Evolutionary conservation across 2,113 vertebrate genomes (phyloP).

Genomic region (Melozone crissalis): DNA sequence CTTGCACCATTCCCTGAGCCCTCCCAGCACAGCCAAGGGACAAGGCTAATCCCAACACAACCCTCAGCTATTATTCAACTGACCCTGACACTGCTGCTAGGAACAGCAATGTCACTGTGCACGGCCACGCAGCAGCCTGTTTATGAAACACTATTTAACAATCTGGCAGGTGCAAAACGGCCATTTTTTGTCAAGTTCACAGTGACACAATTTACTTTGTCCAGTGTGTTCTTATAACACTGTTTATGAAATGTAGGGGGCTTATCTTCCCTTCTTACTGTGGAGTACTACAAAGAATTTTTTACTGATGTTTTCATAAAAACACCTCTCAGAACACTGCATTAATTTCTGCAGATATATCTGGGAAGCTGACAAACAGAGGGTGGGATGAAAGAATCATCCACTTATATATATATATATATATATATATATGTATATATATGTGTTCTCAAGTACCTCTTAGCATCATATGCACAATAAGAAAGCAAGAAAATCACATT

Average conservation of each 20-base stretch:
- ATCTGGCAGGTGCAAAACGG: not conserved
- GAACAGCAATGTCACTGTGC: not conserved
- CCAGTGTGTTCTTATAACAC: not conserved
- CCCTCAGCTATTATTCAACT: not conserved
- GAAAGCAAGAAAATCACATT: not conserved
- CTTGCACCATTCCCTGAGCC: not conserved
- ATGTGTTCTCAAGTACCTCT: too few relatives aligned
- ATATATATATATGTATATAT: not conserved
- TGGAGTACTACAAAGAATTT: not conserved
- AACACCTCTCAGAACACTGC: not conserved
- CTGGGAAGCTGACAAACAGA: not conserved
- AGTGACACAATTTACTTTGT: not conserved
- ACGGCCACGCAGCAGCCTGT: rapidly evolving
- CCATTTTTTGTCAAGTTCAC: not conserved
- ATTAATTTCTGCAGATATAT: not conserved
- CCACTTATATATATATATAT: not conserved
- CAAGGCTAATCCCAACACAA: not conserved
- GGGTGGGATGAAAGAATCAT: not conserved
- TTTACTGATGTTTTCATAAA: not conserved
- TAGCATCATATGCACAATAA: not conserved
- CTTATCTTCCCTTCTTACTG: not conserved
- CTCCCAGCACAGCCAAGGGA: not conserved
- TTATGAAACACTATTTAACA: not conserved
- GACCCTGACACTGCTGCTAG: not conserved
- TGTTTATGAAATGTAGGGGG: not conserved